phyloP scores from a whole-genome alignment of 2,888 invertebrate species.

The Ashinkailepas kermadecensis region DNA sequence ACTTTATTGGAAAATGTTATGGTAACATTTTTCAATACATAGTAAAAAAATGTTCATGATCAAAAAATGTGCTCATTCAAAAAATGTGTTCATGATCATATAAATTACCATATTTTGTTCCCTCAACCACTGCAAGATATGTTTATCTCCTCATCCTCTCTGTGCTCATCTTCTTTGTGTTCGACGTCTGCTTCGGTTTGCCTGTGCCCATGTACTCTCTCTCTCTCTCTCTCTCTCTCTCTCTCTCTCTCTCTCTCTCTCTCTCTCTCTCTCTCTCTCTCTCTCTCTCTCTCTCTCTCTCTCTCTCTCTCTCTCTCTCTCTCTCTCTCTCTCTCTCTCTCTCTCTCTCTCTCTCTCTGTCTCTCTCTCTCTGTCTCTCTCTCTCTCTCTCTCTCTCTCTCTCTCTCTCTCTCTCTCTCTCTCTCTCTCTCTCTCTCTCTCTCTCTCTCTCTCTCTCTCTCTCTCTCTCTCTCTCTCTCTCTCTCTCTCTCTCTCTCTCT shows the following conservation, averaged over 20 bases:
- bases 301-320: background rate
- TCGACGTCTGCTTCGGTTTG: background rate
- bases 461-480: constrained; percentile 3
- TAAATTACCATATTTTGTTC: too few species aligned
- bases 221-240: background rate
- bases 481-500: background rate
- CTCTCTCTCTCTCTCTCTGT: background rate
- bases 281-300: background rate
- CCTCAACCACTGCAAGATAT: too few species aligned
- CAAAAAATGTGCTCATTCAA: too few species aligned
- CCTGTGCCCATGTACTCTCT: background rate
- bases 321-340: constrained; percentile 4
- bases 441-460: background rate
- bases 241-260: background rate
- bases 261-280: background rate
- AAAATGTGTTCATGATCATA: too few species aligned
- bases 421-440: constrained; percentile 4
- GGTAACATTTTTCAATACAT: too few species aligned
- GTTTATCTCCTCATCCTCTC: background rate
- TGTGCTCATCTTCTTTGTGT: background rate
- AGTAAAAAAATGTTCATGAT: too few species aligned
- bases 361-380: background rate
- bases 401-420: background rate
- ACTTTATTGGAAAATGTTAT: too few species aligned
- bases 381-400: background rate